Evolutionary conservation across 2,888 invertebrate species (phyloP), one percentile per base, ranked within the genome.

Genomic region (Tiphia femorata): DNA sequence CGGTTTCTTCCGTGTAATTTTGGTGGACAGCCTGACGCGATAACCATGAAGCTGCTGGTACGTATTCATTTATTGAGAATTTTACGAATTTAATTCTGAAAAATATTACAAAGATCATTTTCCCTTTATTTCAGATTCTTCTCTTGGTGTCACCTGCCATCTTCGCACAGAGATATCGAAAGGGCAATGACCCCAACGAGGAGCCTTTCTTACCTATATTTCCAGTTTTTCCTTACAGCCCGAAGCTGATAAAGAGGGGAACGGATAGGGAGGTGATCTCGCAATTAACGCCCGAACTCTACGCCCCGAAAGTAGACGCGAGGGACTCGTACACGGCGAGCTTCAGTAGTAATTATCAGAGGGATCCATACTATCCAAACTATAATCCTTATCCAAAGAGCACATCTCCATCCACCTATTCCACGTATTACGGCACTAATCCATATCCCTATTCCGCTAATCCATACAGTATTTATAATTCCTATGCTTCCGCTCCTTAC

Each of bases 181-280:
- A 70, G 25, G 63, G 50, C 41, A 56, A 65, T 47, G 74, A 79
- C 38, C 74, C 78, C 1, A 82, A 81, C 48, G 75, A 81, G 50
- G 79, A 80, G 43, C 83, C 82, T 2, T 83, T 83, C 40, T 61
- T 83, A 6, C 82, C 83, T 23, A 82, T 83, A 54, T 73, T 75
- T 42, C 81, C 82, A 0, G 58, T 73, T 7, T 81, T 79, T 42
- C 80, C 82, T 2, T 81, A 81, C 67, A 80, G 57, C 49, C 79
- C 80, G 0, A 83, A 81, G 50, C 42, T 83, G 57, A 76, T 80
- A 23, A 83, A 83, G 50, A 73, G 83, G 2, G 82, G 79, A 2
- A 51, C 70, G 8, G 82, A 81, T 3, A 70, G 67, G 19, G 67
- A 76, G 2, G 30, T 63, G 7, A 21, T 52, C 0, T 50, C 71